Evolutionary conservation across 1,140 invertebrate genomes (phyloP).

Genomic region (Maniola jurtina): DNA sequence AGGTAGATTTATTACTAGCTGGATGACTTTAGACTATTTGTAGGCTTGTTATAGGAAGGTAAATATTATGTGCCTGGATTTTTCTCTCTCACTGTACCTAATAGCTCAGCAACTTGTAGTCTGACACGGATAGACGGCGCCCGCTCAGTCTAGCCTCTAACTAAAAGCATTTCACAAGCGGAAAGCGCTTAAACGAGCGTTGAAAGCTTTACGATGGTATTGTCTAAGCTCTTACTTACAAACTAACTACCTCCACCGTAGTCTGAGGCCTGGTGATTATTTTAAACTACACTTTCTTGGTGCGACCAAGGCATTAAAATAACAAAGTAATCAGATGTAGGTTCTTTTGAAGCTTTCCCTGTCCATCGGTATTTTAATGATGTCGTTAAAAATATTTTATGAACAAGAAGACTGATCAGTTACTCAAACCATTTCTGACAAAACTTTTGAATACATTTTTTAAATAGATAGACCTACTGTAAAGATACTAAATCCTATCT

Average conservation of each 20-base stretch:
- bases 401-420: neutral
- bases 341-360: neutral
- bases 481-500: no score
- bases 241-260: conserved; percentile 15
- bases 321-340: neutral
- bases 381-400: neutral
- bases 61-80: neutral
- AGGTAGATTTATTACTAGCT: no score
- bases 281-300: conserved; percentile 3
- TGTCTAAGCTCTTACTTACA: conserved; percentile 20
- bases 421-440: no score
- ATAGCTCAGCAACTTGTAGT: conserved; percentile 5
- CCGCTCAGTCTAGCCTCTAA: neutral
- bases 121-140: conserved; percentile 9
- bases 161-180: conserved; percentile 27
- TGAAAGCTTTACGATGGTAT: conserved; percentile 26
- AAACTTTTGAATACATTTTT: no score
- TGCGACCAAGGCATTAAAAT: neutral
- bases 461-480: no score
- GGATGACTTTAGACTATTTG: no score
- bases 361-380: neutral
- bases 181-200: conserved; percentile 15
- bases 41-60: no score
- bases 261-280: conserved; percentile 16
- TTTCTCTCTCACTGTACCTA: neutral